Evolutionary conservation across 92 coral and sea anemone genomes (phyloP), one percentile per base, ranked within the genome.

Genomic region (Palythoa grandis): DNA sequence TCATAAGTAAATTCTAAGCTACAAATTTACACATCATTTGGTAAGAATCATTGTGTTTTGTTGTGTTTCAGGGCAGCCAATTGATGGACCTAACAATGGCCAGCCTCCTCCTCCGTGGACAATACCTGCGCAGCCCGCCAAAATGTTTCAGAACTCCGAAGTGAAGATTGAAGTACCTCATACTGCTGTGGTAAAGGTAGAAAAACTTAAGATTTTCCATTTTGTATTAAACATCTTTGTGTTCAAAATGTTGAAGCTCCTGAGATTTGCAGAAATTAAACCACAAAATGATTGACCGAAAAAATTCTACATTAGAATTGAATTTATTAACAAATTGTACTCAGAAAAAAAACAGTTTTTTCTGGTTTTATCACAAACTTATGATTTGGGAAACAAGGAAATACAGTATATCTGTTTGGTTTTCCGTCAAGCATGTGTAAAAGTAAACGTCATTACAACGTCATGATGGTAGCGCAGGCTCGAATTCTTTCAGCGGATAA

Each of bases 131-230:
- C 85, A 89, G 25, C 95, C 95, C 7, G 66, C 90, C 7, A 79
- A 89, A n/a, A 86, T 91, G 93, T 96, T 96, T 77, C 61, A 87
- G 37, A 91, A 92, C 48, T 14, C 67, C 38, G 88, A 82, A 70
- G 89, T 89, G 68, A 91, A 96, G 87, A 57, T 96, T 52, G 98
- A 94, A 80, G 98, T 96, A 4, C 98, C 98, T 17, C 98, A 96
- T 78, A 96, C 98, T 39, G 98, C 98, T 47, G 93, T 91, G 25
- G 91, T 96, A 48, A 96, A 96, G 98, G 98, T 96, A 82, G 8
- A 24, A 19, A 63, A 3, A 56, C 35, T 29, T 29, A 29, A 29
- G 35, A 29, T 29, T 29, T 29, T 29, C 35, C 35, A 29, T 29
- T 29, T 29, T 29, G 1, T 29, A 11, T 38, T 72, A 40, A 48